Conservation (phyloP, 1,140 invertebrate genomes). For the Nasonia longicornis region DNA sequence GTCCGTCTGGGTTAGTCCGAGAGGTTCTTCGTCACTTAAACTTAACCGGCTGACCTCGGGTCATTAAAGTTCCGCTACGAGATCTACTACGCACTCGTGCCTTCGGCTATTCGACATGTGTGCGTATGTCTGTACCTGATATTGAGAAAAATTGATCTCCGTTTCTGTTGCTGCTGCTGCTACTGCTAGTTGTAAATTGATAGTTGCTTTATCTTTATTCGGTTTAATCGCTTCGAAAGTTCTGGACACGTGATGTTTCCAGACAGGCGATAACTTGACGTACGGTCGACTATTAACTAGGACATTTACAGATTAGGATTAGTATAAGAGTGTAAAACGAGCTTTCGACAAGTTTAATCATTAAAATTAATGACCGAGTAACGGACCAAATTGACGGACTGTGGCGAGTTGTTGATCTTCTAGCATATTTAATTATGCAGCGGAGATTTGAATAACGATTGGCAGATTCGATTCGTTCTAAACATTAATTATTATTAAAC, state of each 20-base stretch:
- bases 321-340: neutral
- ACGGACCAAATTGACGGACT: neutral
- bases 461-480: neutral
- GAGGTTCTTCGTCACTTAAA: slow-evolving; percentile 12
- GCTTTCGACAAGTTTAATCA: neutral
- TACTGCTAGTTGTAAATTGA: neutral
- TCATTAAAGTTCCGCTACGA: slow-evolving; percentile 28
- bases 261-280: neutral
- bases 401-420: neutral
- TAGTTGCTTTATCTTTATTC: slow-evolving; percentile 3
- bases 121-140: neutral
- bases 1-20: neutral
- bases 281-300: neutral
- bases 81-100: neutral
- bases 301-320: too few relatives aligned
- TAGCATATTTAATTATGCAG: neutral
- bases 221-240: slow-evolving; percentile 19
- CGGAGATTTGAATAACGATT: too few relatives aligned
- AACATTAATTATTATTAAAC: slow-evolving; percentile 19
- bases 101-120: neutral
- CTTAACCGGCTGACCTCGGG: slow-evolving; percentile 29
- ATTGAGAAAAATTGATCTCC: slow-evolving; percentile 15
- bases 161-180: neutral
- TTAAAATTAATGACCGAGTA: neutral
- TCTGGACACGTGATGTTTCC: neutral